Base-by-base conservation (phyloP, 2,888 invertebrate species). In the Lysandra coridon region DNA sequence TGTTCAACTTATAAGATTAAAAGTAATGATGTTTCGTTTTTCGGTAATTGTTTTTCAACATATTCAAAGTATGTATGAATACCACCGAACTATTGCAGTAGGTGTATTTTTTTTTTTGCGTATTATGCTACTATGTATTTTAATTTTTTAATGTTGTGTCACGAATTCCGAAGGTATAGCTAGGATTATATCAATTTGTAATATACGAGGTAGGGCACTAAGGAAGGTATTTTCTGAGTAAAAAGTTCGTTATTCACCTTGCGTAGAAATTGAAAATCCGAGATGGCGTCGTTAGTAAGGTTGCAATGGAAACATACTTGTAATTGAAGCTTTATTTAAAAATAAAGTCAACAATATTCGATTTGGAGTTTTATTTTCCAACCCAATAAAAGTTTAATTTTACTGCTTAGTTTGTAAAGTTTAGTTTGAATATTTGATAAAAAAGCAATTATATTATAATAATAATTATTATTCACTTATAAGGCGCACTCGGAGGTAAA, bases 341-440 rank as follows among this genome's bases (percentile, higher is more conserved):
- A 76, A 76, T 76, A 76, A 76, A 76, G 57, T 76, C 37, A 57
- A 76, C 57, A 76, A 76, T 76, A 76, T 76, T 76, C 76, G 33
- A 17, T 76, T 53, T 4, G n/a, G n/a, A 14, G 4, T 76, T 76
- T 23, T 76, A 33, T 76, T 57, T 14, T 75, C 30, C 44, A 2
- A 75, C 64, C 12, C 30, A 4, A 64, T 30, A 10, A 62, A 6
- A 23, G n/a, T n/a, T 49, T 49, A 49, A 53, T 53, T 57, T 17
- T 17, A 57, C 17, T 49, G 49, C 12, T 49, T 10, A 10, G 49
- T 49, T 6, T 40, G 40, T 40, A 6, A 40, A 40, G 6, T 6
- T 40, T 6, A 40, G 6, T 6, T 40, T 6, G 40, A 40, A 40
- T 1, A 5, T 40, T 40, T 40, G 40, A 40, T 40, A 0, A 1